These are phyloP conservation scores for Actenoides hombroni DNA, from an alignment of 2,113 vertebrate genomes.

Conservation along the genomic window DNA sequence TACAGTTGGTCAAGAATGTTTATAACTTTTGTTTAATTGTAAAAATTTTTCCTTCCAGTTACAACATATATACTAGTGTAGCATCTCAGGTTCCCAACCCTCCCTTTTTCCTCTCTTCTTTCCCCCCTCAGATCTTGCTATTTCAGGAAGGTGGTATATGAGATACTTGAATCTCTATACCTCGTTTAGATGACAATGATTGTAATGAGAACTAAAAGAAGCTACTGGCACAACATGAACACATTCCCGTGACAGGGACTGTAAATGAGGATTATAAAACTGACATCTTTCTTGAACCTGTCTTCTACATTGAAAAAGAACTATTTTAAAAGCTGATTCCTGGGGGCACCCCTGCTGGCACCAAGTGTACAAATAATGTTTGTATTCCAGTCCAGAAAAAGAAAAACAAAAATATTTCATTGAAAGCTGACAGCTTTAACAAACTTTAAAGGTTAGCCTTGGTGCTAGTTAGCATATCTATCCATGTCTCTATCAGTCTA, in stretches of 20 bases:
- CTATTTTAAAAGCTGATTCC: conserved; percentile 16
- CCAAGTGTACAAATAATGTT: conserved; percentile 73
- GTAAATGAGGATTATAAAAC: conserved; percentile 49
- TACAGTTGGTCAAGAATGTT: neutral
- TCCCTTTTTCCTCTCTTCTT: neutral
- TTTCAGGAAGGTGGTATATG: neutral
- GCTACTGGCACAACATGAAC: conserved; percentile 28
- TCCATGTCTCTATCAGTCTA: conserved; percentile 77
- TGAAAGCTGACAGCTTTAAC: conserved; percentile 76
- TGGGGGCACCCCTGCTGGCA: conserved; percentile 41
- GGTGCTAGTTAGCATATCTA: conserved; percentile 78
- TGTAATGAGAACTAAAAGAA: conserved; percentile 12
- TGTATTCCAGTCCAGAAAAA: conserved; percentile 68
- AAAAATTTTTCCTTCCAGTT: neutral
- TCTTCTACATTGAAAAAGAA: conserved; percentile 14
- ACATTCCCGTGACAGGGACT: neutral
- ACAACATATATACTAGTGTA: neutral
- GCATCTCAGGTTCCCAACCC: neutral
- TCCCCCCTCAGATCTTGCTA: neutral
- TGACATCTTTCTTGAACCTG: conserved; percentile 47
- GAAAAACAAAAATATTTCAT: conserved; percentile 73
- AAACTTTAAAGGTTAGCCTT: conserved; percentile 78
- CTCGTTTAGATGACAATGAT: conserved; percentile 1
- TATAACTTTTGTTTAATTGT: neutral
- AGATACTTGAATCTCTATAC: neutral